Percentiles rank a stretch among this genome's conserved stretches.
phyloP scores from a whole-genome alignment of 2,888 invertebrate species.

The Apotomis turbidana region DNA sequence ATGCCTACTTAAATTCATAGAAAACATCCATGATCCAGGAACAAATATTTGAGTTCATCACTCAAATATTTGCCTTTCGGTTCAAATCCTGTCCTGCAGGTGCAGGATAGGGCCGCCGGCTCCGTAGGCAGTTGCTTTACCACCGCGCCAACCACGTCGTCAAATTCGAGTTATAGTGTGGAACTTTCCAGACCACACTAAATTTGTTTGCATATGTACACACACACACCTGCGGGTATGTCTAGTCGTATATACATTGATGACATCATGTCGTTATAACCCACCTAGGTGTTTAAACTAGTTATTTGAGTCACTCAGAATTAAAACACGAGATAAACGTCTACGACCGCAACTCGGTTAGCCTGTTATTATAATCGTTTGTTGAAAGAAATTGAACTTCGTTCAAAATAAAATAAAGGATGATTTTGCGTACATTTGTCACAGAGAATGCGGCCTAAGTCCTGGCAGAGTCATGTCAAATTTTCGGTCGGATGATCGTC shows the following conservation, averaged over 20 bases:
- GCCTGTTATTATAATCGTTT: neutral
- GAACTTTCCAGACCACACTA: constrained; percentile 61
- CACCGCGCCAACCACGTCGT: no score
- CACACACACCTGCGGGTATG: constrained; percentile 24
- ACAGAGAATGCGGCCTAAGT: neutral
- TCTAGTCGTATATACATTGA: constrained; percentile 50
- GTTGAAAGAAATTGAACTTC: neutral
- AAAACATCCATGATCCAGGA: no score
- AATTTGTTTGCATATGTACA: constrained; percentile 44
- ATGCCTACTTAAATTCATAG: no score
- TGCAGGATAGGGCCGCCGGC: no score
- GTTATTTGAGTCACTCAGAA: constrained; percentile 48
- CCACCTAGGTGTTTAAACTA: constrained; percentile 61
- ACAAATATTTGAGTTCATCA: no score
- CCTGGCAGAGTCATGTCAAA: neutral
- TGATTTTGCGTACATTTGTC: neutral
- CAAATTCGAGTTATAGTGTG: constrained; percentile 32
- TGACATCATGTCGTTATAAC: constrained; percentile 58
- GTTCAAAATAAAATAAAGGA: neutral
- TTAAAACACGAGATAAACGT: constrained; percentile 23
- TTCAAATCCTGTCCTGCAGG: no score
- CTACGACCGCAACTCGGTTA: neutral
- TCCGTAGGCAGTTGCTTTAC: no score
- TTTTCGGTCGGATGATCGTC: constrained; percentile 17
- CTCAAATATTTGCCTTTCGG: no score